Evolutionary conservation across 2,797 vertebrate genomes (phyloP).

Genomic region (Todus mexicanus): DNA sequence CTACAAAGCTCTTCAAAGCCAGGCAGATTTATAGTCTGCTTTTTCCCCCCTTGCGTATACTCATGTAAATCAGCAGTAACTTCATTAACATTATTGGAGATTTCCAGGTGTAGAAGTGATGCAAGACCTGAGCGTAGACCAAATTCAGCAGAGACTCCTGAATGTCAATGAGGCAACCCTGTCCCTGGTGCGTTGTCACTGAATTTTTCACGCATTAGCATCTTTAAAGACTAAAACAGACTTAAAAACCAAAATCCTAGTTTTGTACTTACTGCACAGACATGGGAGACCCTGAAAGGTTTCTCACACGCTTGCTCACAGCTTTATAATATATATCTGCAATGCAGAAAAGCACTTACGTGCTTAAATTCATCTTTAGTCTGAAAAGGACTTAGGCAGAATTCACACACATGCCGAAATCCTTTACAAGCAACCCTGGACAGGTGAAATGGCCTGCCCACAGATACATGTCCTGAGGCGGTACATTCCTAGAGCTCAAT

Average conservation of each 20-base stretch:
- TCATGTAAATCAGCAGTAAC: slow-evolving; percentile 22
- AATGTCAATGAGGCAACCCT: neutral
- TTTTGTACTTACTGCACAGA: neutral
- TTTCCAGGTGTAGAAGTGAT: slow-evolving; percentile 27
- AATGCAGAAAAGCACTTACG: neutral
- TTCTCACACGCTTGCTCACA: neutral
- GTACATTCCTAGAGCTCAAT: neutral
- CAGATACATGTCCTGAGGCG: neutral
- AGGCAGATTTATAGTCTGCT: neutral
- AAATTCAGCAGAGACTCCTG: neutral
- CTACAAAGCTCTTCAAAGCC: neutral
- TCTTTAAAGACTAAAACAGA: neutral
- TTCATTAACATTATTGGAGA: slow-evolving; percentile 32
- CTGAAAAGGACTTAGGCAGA: neutral
- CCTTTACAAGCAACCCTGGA: neutral
- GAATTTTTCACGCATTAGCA: neutral
- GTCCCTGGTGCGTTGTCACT: neutral
- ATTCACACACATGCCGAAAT: neutral
- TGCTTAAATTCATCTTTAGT: neutral
- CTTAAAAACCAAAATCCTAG: neutral
- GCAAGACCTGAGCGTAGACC: neutral
- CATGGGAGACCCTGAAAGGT: neutral
- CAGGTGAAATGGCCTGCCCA: slow-evolving; percentile 16
- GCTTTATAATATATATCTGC: neutral
- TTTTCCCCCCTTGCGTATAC: neutral